Conservation (phyloP, 1,140 invertebrate genomes). For the Nautilus pompilius region DNA sequence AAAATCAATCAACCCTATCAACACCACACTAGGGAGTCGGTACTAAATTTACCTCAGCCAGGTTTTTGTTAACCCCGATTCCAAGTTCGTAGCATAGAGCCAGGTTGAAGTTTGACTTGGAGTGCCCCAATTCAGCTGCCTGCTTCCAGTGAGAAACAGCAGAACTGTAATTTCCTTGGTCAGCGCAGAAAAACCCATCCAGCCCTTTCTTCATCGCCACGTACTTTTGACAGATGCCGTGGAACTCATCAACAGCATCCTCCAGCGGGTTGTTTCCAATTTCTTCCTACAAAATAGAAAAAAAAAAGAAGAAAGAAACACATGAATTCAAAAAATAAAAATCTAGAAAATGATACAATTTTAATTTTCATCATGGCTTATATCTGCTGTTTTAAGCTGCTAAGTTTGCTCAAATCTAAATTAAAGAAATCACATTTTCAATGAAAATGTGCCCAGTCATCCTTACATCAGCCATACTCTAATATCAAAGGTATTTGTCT, state of each 20-base stretch:
- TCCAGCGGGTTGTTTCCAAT: too few species aligned
- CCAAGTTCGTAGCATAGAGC: constrained; percentile 50
- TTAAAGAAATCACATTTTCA: too few species aligned
- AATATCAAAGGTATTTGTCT: too few species aligned
- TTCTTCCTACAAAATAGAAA: too few species aligned
- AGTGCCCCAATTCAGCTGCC: constrained; percentile 34
- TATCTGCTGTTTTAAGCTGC: too few species aligned
- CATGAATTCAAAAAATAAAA: too few species aligned
- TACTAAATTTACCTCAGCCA: constrained; percentile 29
- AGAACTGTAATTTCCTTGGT: constrained; percentile 18
- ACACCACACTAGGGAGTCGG: background rate
- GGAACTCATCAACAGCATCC: constrained; percentile 29
- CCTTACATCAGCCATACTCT: too few species aligned
- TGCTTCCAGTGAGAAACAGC: constrained; percentile 33
- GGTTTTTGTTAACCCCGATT: constrained; percentile 36
- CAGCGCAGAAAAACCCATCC: constrained; percentile 21
- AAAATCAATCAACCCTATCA: background rate
- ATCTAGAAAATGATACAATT: too few species aligned
- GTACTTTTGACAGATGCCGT: constrained; percentile 27
- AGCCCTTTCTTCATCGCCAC: constrained; percentile 29
- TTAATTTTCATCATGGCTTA: too few species aligned
- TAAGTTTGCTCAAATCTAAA: too few species aligned
- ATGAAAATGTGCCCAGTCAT: too few species aligned
- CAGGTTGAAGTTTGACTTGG: constrained; percentile 46
- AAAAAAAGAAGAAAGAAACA: too few species aligned